Conservation (phyloP, 2,797 vertebrate genomes). For the Atherinosoma microstoma region DNA sequence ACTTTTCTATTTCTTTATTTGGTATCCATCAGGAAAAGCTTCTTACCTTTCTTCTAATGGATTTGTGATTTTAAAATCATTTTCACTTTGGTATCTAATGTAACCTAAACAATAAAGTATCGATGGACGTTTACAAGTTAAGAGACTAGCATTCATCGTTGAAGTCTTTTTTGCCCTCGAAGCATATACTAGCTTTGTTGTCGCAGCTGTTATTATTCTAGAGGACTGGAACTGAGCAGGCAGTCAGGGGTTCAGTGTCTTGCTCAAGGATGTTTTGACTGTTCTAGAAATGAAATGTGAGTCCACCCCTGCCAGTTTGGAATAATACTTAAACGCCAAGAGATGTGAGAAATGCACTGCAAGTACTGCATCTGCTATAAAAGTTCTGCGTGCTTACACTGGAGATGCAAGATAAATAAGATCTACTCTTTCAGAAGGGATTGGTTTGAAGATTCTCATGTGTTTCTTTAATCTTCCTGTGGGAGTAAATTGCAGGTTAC, state of each 20-base stretch:
- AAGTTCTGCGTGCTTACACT: not conserved
- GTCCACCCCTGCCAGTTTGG: constrained; percentile 33
- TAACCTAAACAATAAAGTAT: constrained; percentile 1
- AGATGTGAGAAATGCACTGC: constrained; percentile 14
- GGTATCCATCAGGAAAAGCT: not conserved
- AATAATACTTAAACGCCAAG: constrained; percentile 15
- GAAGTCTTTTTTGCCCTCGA: constrained; percentile 13
- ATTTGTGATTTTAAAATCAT: constrained; percentile 1
- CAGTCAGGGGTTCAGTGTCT: constrained; percentile 48
- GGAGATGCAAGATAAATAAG: constrained; percentile 6
- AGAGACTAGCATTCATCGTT: constrained; percentile 27
- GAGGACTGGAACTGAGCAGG: constrained; percentile 36
- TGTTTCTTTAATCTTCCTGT: not conserved
- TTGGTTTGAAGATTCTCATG: not conserved
- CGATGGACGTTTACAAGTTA: constrained; percentile 19
- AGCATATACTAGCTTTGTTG: constrained; percentile 26
- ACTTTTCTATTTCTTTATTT: not conserved
- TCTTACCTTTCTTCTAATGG: not conserved
- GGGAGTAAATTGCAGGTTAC: not conserved
- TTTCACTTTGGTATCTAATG: not conserved
- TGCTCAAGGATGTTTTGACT: constrained; percentile 64
- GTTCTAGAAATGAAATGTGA: constrained; percentile 52
- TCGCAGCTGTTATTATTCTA: constrained; percentile 46
- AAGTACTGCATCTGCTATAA: not conserved
- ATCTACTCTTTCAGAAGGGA: not conserved